phyloP scores from a whole-genome alignment of 2,888 invertebrate genomes.

The Pseudeuparius sepicola region DNA sequence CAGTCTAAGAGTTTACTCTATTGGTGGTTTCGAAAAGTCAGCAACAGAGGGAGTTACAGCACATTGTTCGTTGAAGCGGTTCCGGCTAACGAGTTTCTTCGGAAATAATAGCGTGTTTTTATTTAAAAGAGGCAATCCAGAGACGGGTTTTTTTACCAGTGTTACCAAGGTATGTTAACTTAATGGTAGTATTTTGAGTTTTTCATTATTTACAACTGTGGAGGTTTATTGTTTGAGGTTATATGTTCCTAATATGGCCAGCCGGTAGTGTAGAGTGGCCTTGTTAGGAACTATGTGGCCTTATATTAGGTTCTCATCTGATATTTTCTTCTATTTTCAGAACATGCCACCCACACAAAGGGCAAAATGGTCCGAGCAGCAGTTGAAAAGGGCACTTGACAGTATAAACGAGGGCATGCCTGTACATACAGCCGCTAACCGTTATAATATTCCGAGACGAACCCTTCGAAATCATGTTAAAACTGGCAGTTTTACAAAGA shows the following conservation, averaged over 20 bases:
- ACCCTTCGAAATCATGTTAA: constrained; percentile 8
- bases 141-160: neutral
- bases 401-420: constrained; percentile 7
- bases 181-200: constrained; percentile 7
- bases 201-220: constrained; percentile 9
- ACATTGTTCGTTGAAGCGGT: constrained; percentile 8
- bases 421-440: neutral
- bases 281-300: constrained; percentile 9
- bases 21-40: constrained; percentile 7
- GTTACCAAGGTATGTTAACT: constrained; percentile 8
- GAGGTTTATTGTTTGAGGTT: constrained; percentile 11
- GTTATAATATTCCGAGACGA: constrained; percentile 9
- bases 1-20: constrained; percentile 7
- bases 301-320: constrained; percentile 9
- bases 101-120: constrained; percentile 7
- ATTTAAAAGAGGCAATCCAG: no score
- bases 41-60: constrained; percentile 8
- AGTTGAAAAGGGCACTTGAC: constrained; percentile 9
- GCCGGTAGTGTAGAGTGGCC: constrained; percentile 9
- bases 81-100: constrained; percentile 10
- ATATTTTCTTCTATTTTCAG: constrained; percentile 10
- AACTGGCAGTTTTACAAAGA: constrained; percentile 5
- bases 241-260: constrained; percentile 9
- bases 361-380: constrained; percentile 11
- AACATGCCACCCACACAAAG: constrained; percentile 11